These are phyloP conservation scores for Ornithoptera priamus DNA, from an alignment of 2,888 invertebrate genomes.

Conservation along the genomic window DNA sequence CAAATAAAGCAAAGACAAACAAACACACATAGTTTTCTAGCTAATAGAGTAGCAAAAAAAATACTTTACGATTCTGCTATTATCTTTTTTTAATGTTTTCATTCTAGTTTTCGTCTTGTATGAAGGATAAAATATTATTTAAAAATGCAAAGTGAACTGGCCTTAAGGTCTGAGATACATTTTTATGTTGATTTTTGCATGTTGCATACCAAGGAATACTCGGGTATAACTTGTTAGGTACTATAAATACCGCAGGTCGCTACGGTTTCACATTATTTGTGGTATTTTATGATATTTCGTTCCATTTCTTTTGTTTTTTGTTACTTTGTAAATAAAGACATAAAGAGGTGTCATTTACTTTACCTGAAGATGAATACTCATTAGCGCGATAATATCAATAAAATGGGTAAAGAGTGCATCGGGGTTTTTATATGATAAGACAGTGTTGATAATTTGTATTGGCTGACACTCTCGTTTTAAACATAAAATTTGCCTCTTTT, in stretches of 20 bases:
- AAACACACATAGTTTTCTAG: not conserved
- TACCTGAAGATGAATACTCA: conserved; percentile 18
- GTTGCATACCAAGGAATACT: conserved; percentile 34
- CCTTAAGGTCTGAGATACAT: conserved; percentile 28
- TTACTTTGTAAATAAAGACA: conserved; percentile 33
- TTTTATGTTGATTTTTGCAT: conserved; percentile 39
- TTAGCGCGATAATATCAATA: conserved; percentile 27
- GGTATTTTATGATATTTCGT: conserved; percentile 39
- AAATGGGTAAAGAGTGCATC: conserved; percentile 26
- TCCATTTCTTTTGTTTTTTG: conserved; percentile 21
- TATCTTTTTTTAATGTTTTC: no score
- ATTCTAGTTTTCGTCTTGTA: no score
- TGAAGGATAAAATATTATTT: no score
- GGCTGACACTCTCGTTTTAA: not conserved
- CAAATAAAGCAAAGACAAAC: no score
- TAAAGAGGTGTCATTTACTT: conserved; percentile 33
- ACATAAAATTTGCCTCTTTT: not conserved
- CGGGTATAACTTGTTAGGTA: conserved; percentile 37
- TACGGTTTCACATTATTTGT: conserved; percentile 38
- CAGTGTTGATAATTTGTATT: not conserved
- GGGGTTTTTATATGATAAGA: conserved; percentile 21
- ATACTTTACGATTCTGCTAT: no score
- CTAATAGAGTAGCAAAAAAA: not conserved
- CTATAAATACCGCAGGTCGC: conserved; percentile 35
- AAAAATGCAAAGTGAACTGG: conserved; percentile 35